Conservation (phyloP, 2,797 vertebrate genomes). For the Aphelocoma californica region DNA sequence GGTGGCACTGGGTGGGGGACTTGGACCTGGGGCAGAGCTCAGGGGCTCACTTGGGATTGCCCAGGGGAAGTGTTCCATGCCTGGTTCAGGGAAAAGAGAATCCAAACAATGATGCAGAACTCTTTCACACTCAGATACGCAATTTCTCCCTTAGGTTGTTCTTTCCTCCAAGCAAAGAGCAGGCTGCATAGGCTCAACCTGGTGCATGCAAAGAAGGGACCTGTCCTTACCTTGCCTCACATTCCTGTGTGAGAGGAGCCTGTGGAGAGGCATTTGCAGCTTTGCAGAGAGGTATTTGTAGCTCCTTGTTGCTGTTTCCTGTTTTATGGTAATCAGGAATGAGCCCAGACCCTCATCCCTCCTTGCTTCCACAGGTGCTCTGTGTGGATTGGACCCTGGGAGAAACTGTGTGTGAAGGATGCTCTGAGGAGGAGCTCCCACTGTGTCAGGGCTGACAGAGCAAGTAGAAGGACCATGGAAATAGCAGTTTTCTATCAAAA, state of each 20-base stretch:
- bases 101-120: neutral
- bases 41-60: neutral
- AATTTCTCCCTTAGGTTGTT: neutral
- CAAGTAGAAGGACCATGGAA: neutral
- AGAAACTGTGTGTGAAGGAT: neutral
- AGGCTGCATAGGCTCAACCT: neutral
- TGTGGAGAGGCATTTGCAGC: neutral
- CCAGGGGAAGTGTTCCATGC: neutral
- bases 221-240: neutral
- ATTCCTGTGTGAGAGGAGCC: rapidly evolving
- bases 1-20: neutral
- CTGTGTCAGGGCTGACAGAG: neutral
- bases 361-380: neutral
- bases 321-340: neutral
- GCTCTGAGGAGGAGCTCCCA: neutral
- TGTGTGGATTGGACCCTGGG: neutral
- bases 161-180: neutral
- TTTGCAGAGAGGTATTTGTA: neutral
- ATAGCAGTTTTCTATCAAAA: conserved; percentile 28
- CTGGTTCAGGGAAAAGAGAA: neutral
- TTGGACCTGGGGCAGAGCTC: neutral
- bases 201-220: neutral
- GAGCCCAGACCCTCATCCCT: neutral
- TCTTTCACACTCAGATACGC: neutral
- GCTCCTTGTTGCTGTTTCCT: neutral